These are phyloP conservation scores for Serinus canaria DNA, from an alignment of 2,113 vertebrate genomes.

Conservation along the genomic window DNA sequence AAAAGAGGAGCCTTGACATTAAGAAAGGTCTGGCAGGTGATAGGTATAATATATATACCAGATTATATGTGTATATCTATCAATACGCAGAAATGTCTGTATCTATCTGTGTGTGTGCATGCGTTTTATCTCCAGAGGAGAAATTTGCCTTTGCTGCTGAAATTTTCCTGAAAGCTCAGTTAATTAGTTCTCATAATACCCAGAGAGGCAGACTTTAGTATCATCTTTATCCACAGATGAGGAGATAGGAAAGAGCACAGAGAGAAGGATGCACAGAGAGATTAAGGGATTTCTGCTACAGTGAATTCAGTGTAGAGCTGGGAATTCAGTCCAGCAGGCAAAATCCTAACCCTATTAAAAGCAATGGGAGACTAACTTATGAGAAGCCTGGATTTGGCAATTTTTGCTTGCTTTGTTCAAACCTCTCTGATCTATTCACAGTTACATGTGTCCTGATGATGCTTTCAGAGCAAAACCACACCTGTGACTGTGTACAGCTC, in stretches of 20 bases:
- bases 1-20: neutral
- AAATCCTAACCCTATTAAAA: slow-evolving; percentile 41
- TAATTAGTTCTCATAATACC: slow-evolving; percentile 35
- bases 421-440: neutral
- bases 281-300: slow-evolving; percentile 47
- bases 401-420: slow-evolving; percentile 34
- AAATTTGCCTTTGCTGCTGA: slow-evolving; percentile 1
- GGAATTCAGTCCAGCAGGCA: slow-evolving; percentile 2
- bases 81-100: neutral
- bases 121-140: neutral
- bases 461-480: neutral
- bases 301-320: neutral
- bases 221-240: neutral
- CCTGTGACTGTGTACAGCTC: neutral
- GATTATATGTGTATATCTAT: neutral
- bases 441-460: neutral
- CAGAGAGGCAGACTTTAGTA: neutral
- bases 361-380: neutral
- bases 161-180: slow-evolving; percentile 17
- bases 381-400: neutral
- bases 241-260: neutral
- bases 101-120: neutral
- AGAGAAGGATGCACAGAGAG: slow-evolving; percentile 6
- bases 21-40: neutral
- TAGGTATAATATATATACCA: neutral